Base-by-base conservation (phyloP, 23 tunicate genomes). In the Phallusia fumigata region DNA sequence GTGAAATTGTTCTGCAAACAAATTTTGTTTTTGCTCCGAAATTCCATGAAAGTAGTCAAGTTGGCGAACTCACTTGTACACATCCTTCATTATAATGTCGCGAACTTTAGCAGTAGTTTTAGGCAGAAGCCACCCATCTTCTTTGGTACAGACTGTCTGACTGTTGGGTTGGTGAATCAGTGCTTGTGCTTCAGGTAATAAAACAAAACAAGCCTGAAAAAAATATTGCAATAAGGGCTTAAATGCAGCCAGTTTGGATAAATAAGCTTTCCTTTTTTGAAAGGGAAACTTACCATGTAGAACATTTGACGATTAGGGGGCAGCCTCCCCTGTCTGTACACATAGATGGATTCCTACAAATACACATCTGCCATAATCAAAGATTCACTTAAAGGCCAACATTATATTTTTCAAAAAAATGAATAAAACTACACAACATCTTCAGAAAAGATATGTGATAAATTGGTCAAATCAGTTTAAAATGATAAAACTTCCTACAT, bases 241-340 rank as follows among this genome's bases (percentile, higher is more conserved):
- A n/a, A n/a, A n/a, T n/a, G n/a, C n/a, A n/a, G n/a, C n/a, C n/a
- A n/a, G n/a, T n/a, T n/a, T n/a, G n/a, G n/a, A n/a, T n/a, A n/a
- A n/a, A n/a, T n/a, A n/a, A n/a, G n/a, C 10, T 58, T 21, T 58
- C 69, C 3, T 58, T 58, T 58, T 6, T 16, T 6, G 3, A 50
- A 45, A 31, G 13, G 18, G 0, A 35, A 30, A 64, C 83, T 36
- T 33, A 90, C 89, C 64, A 89, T 93, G 77, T 93, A 93, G 72
- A 89, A 93, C 78, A 89, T 93, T 65, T 93, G 98, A 30, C 98
- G 84, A 75, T 89, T 74, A 49, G 84, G 80, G 0, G 98, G 98
- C 16, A 93, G 58, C 0, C 81, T 84, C 26, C 98, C 93, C 11
- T 90, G 82, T 78, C 75, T 58, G 65, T 80, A 89, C 33, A 88